These are phyloP conservation scores for Heteropelma amictum DNA, from an alignment of 2,888 invertebrate genomes.

Conservation along the genomic window DNA sequence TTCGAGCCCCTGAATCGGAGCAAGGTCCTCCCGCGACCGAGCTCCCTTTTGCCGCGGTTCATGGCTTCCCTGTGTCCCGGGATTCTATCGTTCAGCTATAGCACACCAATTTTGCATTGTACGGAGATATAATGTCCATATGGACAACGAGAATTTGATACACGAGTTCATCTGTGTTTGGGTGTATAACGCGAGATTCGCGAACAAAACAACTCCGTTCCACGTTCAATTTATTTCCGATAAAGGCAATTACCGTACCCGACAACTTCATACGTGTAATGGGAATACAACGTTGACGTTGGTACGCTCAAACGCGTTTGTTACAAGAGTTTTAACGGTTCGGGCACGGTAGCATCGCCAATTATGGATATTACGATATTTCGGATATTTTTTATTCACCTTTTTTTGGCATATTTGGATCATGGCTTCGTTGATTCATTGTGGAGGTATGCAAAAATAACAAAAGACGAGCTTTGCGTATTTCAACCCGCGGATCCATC, in stretches of 20 bases:
- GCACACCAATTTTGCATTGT: too few species aligned
- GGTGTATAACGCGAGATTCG: conserved; percentile 4
- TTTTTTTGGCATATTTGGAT: too few species aligned
- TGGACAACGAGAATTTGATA: neutral
- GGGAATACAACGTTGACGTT: neutral
- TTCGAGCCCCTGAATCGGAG: too few species aligned
- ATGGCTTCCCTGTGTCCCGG: neutral
- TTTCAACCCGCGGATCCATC: neutral
- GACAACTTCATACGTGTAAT: conserved; percentile 53
- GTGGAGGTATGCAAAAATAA: too few species aligned
- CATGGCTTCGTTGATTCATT: too few species aligned
- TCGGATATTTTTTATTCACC: neutral
- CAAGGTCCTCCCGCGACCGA: neutral
- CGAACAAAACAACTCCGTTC: conserved; percentile 49
- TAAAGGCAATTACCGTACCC: conserved; percentile 60
- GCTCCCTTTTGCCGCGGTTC: neutral
- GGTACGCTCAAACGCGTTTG: conserved; percentile 32
- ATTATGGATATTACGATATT: neutral
- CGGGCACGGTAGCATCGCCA: conserved; percentile 36
- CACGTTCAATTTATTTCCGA: conserved; percentile 64
- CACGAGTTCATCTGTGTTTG: neutral
- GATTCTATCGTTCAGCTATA: too few species aligned
- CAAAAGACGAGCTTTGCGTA: too few species aligned
- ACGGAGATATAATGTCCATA: neutral
- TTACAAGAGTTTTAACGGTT: conserved; percentile 60